Evolutionary conservation across 2,888 invertebrate genomes (phyloP), one percentile per base, ranked within the genome.

Genomic region (Antheraea assamensis): DNA sequence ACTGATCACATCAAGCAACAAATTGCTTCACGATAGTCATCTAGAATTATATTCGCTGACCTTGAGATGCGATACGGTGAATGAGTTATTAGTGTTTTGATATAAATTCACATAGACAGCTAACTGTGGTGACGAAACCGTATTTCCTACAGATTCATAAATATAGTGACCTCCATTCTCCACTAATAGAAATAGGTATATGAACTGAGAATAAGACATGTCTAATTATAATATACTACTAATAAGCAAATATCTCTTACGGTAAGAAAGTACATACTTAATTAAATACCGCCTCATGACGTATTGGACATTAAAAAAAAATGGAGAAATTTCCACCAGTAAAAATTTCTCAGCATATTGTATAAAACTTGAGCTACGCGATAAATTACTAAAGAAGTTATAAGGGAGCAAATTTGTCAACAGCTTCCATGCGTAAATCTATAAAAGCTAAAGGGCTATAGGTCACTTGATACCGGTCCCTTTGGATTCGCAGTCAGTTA

Each of bases 401-500:
- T 64, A 30, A 30, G 3, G 27, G 61, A 21, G 30, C 2, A 64
- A 64, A 64, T 64, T 64, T 30, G 17, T 17, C 17, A 30, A 64
- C 61, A 64, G 30, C 30, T 64, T 30, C 30, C 35, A 35, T 35
- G 68, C 35, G n/a, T 35, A n/a, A 35, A 68, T 68, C 68, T 68
- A 68, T 68, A 35, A 68, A 35, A 68, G 35, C 68, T 35, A 66
- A 66, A 31, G 30, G 31, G 66, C 31, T n/a, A 31, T 13, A 68
- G 35, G 31, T 68, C 68, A 68, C 10, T n/a, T 68, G n/a, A 35
- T 35, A n/a, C 68, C n/a, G n/a, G 68, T 35, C 68, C 68, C 68
- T 68, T 35, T 68, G 35, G 68, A 35, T 35, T 13, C 35, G 35
- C 68, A 68, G 68, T 35, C n/a, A 35, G 68, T 68, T 68, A 68